phyloP scores from a whole-genome alignment of 2,113 vertebrate species.

The Tyto alba region DNA sequence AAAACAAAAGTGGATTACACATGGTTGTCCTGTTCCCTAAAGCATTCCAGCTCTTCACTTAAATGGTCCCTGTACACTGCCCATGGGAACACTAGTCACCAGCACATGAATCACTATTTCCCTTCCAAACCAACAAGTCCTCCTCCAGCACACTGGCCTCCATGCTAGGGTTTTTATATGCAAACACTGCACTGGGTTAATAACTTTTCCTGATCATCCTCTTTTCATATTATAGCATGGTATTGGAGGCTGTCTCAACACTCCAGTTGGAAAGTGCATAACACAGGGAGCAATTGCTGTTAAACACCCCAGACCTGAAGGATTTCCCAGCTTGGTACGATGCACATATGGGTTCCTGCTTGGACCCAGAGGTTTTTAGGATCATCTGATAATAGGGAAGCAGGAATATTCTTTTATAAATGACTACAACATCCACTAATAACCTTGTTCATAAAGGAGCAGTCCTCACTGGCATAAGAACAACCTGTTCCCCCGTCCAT shows the following conservation, averaged over 20 bases:
- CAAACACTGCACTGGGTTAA: not conserved
- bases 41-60: not conserved
- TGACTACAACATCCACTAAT: fast-evolving
- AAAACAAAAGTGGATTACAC: not conserved
- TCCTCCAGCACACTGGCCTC: not conserved
- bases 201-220: not conserved
- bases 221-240: not conserved
- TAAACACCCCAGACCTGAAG: not conserved
- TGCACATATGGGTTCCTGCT: too few species aligned
- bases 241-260: not conserved
- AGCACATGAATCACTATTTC: not conserved
- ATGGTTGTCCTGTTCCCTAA: not conserved
- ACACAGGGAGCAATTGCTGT: not conserved
- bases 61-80: not conserved
- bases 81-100: not conserved
- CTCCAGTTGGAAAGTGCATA: not conserved
- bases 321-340: not conserved
- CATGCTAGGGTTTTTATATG: not conserved
- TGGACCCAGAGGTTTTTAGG: not conserved
- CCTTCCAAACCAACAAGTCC: not conserved
- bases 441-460: not conserved
- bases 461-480: not conserved
- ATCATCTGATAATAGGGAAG: not conserved
- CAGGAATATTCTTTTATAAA: not conserved
- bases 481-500: not conserved